Conservation (phyloP, 2,113 vertebrate species). For the Litocranius walleri region DNA sequence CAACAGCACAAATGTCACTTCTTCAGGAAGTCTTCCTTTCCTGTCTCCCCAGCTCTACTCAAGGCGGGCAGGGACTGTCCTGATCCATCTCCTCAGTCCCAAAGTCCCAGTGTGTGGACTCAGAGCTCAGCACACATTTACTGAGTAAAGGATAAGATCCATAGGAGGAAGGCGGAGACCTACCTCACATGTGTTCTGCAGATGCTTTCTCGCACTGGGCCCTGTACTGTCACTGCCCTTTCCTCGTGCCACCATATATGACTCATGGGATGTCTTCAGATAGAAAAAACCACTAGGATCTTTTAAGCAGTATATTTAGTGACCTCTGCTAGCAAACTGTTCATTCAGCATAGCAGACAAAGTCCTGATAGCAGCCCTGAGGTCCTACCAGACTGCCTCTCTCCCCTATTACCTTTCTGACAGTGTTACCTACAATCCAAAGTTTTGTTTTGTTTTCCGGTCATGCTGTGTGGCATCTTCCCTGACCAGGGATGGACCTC, state of each 20-base stretch:
- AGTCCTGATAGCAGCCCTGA: background rate
- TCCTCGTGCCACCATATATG: no score
- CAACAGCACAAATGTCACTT: background rate
- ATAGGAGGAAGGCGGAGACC: fast-evolving
- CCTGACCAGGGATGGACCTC: background rate
- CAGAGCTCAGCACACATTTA: background rate
- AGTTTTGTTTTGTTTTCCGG: fast-evolving
- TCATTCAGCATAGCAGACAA: background rate
- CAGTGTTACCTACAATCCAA: background rate
- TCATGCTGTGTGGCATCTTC: background rate
- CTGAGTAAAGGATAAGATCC: background rate
- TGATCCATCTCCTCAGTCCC: background rate
- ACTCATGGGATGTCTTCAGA: background rate
- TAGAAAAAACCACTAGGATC: background rate
- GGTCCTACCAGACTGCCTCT: background rate
- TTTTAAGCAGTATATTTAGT: background rate
- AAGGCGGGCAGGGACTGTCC: background rate
- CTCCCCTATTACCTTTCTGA: background rate
- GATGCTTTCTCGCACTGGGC: background rate
- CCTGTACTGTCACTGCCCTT: no score
- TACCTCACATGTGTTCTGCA: background rate
- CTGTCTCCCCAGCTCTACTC: background rate
- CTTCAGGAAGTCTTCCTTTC: background rate
- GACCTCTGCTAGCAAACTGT: background rate
- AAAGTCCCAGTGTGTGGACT: background rate